These are phyloP conservation scores for Mellivora capensis DNA, from an alignment of 2,113 vertebrate genomes.

Conservation along the genomic window DNA sequence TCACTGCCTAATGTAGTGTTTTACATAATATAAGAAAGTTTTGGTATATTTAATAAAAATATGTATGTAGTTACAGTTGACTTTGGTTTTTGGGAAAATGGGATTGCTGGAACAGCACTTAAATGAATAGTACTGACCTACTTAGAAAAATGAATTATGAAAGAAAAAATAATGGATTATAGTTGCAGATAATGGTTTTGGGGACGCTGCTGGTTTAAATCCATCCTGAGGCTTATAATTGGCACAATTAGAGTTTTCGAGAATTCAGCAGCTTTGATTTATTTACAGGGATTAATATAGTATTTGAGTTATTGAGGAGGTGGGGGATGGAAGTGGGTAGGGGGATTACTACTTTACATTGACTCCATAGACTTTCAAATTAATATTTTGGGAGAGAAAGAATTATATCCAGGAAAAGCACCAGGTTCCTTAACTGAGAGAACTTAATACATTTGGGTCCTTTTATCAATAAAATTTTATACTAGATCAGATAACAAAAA, in stretches of 20 bases:
- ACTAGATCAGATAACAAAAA: conserved; percentile 14
- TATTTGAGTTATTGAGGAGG: conserved; percentile 39
- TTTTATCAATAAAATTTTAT: conserved; percentile 3
- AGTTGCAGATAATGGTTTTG: conserved; percentile 82
- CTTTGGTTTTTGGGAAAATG: conserved; percentile 55
- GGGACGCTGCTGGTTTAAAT: conserved; percentile 76
- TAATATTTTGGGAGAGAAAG: not conserved
- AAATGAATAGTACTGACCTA: conserved; percentile 79
- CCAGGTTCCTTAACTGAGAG: not conserved
- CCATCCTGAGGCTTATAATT: conserved; percentile 81
- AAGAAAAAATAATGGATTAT: conserved; percentile 81
- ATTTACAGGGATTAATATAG: conserved; percentile 61
- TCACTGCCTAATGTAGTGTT: not conserved
- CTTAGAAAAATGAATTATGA: conserved; percentile 83
- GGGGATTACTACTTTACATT: conserved; percentile 11
- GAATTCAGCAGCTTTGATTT: conserved; percentile 68
- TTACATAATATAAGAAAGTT: conserved; percentile 22
- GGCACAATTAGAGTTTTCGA: conserved; percentile 71
- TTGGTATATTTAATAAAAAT: conserved; percentile 56
- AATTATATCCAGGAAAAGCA: not conserved
- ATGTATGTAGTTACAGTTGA: conserved; percentile 61
- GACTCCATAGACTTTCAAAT: conserved; percentile 15
- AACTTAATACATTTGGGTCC: not conserved
- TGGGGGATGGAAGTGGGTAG: not conserved
- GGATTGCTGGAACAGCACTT: conserved; percentile 63